Evolutionary conservation across 1,140 invertebrate genomes (phyloP).

Genomic region (Brachionus koreanus): DNA sequence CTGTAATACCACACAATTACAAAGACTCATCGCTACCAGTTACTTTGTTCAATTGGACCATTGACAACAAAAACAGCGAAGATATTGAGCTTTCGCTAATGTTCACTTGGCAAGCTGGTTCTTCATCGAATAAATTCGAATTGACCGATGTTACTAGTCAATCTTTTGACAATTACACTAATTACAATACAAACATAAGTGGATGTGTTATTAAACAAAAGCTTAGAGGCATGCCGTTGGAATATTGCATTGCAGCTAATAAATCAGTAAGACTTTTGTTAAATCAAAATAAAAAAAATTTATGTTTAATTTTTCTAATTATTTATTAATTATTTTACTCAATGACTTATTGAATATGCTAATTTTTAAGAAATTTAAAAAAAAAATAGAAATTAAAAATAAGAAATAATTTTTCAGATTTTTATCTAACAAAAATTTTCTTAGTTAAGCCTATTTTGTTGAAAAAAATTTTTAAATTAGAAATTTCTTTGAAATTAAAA

Average conservation of each 20-base stretch:
- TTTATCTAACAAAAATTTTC: no score
- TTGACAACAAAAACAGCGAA: constrained; percentile 70
- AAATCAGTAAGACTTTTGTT: constrained; percentile 50
- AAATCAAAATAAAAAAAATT: no score
- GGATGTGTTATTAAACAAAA: constrained; percentile 4
- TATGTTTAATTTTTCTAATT: no score
- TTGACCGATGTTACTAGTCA: constrained; percentile 21
- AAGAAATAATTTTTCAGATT: no score
- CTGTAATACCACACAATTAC: constrained; percentile 73
- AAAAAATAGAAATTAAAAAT: no score
- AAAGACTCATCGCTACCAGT: constrained; percentile 79
- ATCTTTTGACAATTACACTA: constrained; percentile 64
- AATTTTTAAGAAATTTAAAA: no score
- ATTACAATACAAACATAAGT: constrained; percentile 40
- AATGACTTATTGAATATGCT: no score
- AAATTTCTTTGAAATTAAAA: no score
- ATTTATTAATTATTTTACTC: no score
- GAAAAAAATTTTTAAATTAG: no score
- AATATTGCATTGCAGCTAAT: constrained; percentile 53
- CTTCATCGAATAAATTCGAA: constrained; percentile 47
- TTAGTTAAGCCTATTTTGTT: no score
- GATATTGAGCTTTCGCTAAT: constrained; percentile 73
- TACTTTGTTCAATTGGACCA: constrained; percentile 79
- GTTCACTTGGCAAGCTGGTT: constrained; percentile 73
- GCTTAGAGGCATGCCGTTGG: constrained; percentile 52